Conservation (phyloP, 2,888 invertebrate genomes). For the Xylocampa areola region DNA sequence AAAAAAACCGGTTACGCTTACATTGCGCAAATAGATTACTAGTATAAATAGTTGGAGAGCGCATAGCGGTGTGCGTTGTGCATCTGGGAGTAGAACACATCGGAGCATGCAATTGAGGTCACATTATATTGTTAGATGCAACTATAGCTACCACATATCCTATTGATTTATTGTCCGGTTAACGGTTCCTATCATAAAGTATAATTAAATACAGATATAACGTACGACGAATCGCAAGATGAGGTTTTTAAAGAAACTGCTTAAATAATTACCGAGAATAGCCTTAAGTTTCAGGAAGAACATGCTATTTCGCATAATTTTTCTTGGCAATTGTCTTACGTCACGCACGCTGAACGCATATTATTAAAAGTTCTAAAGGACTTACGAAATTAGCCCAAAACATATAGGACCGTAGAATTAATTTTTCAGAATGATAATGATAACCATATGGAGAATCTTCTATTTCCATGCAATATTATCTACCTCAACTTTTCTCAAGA, state of each 20-base stretch:
- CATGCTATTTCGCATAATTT: no score
- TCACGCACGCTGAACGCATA: not conserved
- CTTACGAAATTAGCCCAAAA: no score
- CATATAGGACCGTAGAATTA: no score
- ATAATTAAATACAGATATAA: not conserved
- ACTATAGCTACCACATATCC: slow-evolving; percentile 55
- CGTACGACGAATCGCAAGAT: no score
- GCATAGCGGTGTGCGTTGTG: slow-evolving; percentile 37
- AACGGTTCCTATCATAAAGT: not conserved
- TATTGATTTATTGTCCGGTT: slow-evolving; percentile 50
- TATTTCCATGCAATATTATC: no score
- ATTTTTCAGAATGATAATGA: no score
- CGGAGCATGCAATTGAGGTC: slow-evolving; percentile 66
- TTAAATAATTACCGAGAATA: no score
- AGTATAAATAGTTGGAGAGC: slow-evolving; percentile 35
- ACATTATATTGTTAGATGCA: slow-evolving; percentile 64
- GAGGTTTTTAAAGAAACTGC: no score
- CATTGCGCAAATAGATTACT: slow-evolving; percentile 12
- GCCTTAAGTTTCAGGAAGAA: no score
- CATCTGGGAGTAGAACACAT: slow-evolving; percentile 44
- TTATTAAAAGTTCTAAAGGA: not conserved
- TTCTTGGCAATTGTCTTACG: not conserved
- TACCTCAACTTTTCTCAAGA: no score
- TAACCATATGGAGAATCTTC: no score
- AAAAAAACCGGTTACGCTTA: slow-evolving; percentile 5